Percentiles rank a stretch among this genome's conserved stretches.
These are phyloP conservation scores for Torymus aiolomorphi DNA, from an alignment of 2,888 invertebrate genomes.

Conservation along the genomic window DNA sequence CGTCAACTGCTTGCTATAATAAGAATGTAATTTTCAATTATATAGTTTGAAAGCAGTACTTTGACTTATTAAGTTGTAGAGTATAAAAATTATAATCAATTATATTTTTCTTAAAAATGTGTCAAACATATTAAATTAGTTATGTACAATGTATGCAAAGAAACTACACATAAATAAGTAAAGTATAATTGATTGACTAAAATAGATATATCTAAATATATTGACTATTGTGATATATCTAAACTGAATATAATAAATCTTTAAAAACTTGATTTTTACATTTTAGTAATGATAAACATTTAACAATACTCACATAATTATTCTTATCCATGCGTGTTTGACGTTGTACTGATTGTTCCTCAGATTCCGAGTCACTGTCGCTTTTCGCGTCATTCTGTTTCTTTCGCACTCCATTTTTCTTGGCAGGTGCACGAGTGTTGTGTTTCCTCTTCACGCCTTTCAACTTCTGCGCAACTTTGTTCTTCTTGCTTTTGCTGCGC, in stretches of 20 bases:
- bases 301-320: slow-evolving; percentile 32
- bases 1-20: slow-evolving; percentile 60
- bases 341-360: slow-evolving; percentile 5
- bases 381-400: slow-evolving; percentile 60
- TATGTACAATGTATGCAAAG: no score
- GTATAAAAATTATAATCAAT: no score
- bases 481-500: slow-evolving; percentile 59
- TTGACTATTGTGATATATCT: no score
- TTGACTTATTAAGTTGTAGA: background rate
- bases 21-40: slow-evolving; percentile 1
- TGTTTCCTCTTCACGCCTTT: slow-evolving; percentile 69
- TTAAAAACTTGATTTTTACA: no score
- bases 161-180: no score
- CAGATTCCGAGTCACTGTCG: slow-evolving; percentile 38
- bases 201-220: no score
- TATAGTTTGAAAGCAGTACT: background rate
- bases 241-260: no score
- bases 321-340: slow-evolving; percentile 7
- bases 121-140: no score
- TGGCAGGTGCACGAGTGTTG: slow-evolving; percentile 56
- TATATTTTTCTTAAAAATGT: no score
- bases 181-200: no score
- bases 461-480: slow-evolving; percentile 66
- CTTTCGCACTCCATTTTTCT: slow-evolving; percentile 63
- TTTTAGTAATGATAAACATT: no score